Evolutionary conservation across 2,113 vertebrate species (phyloP), one percentile per base, ranked within the genome.

Genomic region (Calidris pugnax): DNA sequence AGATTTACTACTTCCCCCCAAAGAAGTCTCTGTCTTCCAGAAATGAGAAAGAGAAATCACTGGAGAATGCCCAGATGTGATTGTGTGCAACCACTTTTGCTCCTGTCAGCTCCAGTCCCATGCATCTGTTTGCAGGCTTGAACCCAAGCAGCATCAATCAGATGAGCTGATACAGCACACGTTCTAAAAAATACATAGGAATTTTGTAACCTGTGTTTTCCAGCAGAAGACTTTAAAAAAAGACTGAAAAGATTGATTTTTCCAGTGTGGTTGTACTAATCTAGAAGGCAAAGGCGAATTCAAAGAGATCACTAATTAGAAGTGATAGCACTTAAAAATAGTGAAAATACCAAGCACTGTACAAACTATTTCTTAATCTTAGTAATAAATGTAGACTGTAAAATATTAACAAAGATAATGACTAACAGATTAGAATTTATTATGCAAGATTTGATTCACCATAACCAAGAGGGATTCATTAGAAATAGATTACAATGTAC

Each of bases 391-490:
- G 72, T 92, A 79, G 96, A 88, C 83, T 71, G 59, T 95, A 91
- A 94, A 94, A 94, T 95, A 55, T 97, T 94, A 88, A 78, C 80
- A 88, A 74, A 93, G 89, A 66, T 96, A 89, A 95, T 88, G 90
- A 95, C 91, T 95, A 94, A 69, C 94, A 87, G 67, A 75, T 79
- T 88, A 96, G 88, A 97, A 97, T 93, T 94, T 91, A 82, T 77
- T 95, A 96, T 96, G 95, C 77, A 73, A 81, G 67, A 73, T 71
- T 97, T 73, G 73, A 88, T 87, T 97, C 94, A 87, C 80, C 81
- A 64, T 93, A 97, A 95, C 89, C 90, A 96, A 97, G 82, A 93
- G 89, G 95, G 97, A 94, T 95, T 97, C 75, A 95, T 97, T 97
- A 95, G 97, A 88, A 97, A 94, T 91, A 94, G 90, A 97, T 97